Base-by-base conservation (phyloP, 2,888 invertebrate species). In the Erebia palarica region DNA sequence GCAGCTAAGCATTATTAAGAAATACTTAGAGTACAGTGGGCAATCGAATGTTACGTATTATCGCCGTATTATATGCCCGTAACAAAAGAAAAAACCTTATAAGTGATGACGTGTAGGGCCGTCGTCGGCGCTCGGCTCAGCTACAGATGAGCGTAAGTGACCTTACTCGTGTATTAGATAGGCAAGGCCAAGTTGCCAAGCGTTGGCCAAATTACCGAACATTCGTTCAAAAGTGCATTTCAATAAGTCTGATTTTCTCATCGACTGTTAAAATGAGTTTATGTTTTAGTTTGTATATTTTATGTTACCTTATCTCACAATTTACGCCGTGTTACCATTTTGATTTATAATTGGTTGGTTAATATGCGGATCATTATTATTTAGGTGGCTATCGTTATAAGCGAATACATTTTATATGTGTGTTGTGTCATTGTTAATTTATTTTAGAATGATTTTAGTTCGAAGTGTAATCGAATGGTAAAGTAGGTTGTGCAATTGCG, bases 271-370 rank as follows among this genome's bases (percentile, higher is more conserved):
- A 64, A 75, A 73, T 74, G 64, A 36, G 82, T 84, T 82, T 80
- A 79, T 83, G 80, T 84, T 86, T 84, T 85, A 84, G 82, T 82
- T 82, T 82, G 82, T 84, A 86, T 77, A 77, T 77, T 78, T 55
- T 79, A 84, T 82, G 83, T 87, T 86, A 89, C 86, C 86, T 86
- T 80, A 79, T 78, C 78, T 79, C 78, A 81, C 78, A 79, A 81
- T 85, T 86, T 87, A 89, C 84, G 84, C 83, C 85, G 85, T 84
- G 90, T 91, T 91, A 91, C 91, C 89, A 89, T 87, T 85, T 83
- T 82, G 78, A 80, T 85, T 82, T 84, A 76, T 78, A 80, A 80
- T 83, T 78, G 80, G 79, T 83, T 81, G 73, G 61, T 44, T 11
- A 42, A 44, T 79, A 73, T 74, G 68, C 73, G 69, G 18, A 69